Base-by-base conservation (phyloP, 2,888 invertebrate genomes). In the Aphodius granarius region DNA sequence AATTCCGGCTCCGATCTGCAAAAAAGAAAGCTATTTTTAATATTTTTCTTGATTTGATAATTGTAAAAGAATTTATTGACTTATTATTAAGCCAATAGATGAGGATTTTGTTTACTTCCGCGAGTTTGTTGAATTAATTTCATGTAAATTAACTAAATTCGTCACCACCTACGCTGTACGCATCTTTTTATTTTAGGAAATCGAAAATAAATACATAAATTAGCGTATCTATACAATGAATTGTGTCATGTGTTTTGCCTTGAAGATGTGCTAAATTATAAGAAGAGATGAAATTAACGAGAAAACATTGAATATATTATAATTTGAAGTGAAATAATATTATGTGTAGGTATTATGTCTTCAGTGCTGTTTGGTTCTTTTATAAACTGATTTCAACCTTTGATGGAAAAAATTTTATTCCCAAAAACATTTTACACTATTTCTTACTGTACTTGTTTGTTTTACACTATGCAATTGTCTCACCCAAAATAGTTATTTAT, bases 1-100 rank as follows among this genome's bases (percentile, higher is more conserved):
- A 74, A 92, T 87, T 2, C 92, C 92, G 1, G 91, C 92, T 19
- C 92, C 92, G 76, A 85, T 80, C 86, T 87, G 81, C 63, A 85
- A 85, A 63, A 22, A 65, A 72, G 19, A 74, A 2, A n/a, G n/a
- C n/a, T n/a, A n/a, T n/a, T n/a, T n/a, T n/a, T n/a, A n/a, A n/a
- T 43, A 13, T 43, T 43, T 43, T 43, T 43, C 43, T 43, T 43
- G 43, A 43, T 43, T 13, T 43, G 13, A 3, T 43, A 43, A 43
- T 43, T 43, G 43, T 13, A 13, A 43, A 43, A 43, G 6, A 13
- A 2, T 43, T 43, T n/a, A n/a, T n/a, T 43, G 43, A 13, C 43
- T 43, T 13, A 43, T 43, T 43, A 43, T 43, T 9, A 43, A 43
- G 43, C 13, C 43, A 43, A 43, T 43, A 43, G 43, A 43, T 43